Base-by-base conservation (phyloP, 2,113 vertebrate species). In the Panthera uncia region DNA sequence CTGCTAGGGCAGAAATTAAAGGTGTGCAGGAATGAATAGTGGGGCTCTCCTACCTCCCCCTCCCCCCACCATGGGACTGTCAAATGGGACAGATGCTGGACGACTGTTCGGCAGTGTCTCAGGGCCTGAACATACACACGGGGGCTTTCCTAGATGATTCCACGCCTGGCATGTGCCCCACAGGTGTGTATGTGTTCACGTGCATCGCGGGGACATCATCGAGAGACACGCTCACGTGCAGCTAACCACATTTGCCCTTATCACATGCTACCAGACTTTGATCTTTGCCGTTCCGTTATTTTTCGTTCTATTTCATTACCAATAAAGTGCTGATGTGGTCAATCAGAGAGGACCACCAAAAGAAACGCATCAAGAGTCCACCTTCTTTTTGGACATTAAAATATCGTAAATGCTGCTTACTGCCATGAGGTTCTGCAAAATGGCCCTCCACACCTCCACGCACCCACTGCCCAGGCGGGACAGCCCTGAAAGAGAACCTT, bases 91-190 rank as follows among this genome's bases (percentile, higher is more conserved):
- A 25, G 73, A 48, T 15, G 6, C 15, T 12, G 41, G 68, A 41
- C 52, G 12, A 6, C 7, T 0, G 0, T 13, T 2, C 1, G 11
- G 80, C 13, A 3, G 14, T 18, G 0, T 25, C 52, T 36, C 1
- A 1, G 57, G 9, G 9, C 29, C 61, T 1, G 1, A 19, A 12
- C 27, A 1, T 11, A 0, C 16, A 10, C 65, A 15, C 38, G 0
- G 0, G 4, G 4, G 1, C 73, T 29, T 8, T 16, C 73, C 57
- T 36, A 4, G 36, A 41, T 13, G 55, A n/a, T 10, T 2, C 31
- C 78, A 10, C 25, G 48, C 48, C 21, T 5, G 73, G 50, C 4
- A 4, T 4, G 15, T 11, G 5, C 11, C 84, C 71, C 66, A 15
- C 76, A 29, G 15, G 5, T 1, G 45, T 11, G 0, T 2, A 1